Evolutionary conservation across 2,113 vertebrate genomes (phyloP).

Genomic region (Pomatorhinus ruficollis): DNA sequence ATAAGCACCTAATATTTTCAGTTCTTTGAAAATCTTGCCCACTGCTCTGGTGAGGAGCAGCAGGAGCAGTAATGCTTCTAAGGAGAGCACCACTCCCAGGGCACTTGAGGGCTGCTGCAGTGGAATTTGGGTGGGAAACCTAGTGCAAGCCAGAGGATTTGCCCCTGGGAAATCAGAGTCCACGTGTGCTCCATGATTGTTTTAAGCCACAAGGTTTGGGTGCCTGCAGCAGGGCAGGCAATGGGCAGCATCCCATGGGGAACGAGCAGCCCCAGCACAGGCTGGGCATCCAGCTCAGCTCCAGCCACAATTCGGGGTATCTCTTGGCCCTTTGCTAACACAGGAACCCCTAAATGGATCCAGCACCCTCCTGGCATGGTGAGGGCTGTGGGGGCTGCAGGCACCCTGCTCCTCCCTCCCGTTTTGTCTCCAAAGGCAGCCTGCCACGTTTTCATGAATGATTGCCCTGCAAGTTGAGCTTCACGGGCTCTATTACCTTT

Average conservation of each 20-base stretch:
- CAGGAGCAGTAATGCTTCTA: background rate
- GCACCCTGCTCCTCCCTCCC: background rate
- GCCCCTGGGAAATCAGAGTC: background rate
- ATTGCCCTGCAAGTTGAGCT: conserved; percentile 38
- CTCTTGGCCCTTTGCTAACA: fast-evolving
- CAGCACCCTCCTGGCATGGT: background rate
- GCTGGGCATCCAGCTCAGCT: background rate
- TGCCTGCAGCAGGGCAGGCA: background rate
- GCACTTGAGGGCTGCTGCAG: background rate
- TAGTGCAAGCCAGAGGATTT: background rate
- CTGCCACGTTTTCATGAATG: conserved; percentile 12
- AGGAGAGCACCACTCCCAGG: background rate
- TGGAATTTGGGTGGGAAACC: background rate
- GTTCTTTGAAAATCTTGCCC: background rate
- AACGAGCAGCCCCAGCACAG: background rate
- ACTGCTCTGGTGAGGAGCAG: background rate
- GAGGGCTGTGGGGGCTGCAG: background rate
- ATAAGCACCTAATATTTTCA: background rate
- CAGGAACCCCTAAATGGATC: background rate
- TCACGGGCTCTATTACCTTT: conserved; percentile 4
- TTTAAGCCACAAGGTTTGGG: background rate
- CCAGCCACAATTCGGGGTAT: fast-evolving
- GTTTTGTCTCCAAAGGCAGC: background rate
- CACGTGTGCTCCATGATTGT: fast-evolving
- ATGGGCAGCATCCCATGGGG: fast-evolving